phyloP scores from a whole-genome alignment of 2,113 vertebrate genomes.

The Tachysurus fulvidraco region DNA sequence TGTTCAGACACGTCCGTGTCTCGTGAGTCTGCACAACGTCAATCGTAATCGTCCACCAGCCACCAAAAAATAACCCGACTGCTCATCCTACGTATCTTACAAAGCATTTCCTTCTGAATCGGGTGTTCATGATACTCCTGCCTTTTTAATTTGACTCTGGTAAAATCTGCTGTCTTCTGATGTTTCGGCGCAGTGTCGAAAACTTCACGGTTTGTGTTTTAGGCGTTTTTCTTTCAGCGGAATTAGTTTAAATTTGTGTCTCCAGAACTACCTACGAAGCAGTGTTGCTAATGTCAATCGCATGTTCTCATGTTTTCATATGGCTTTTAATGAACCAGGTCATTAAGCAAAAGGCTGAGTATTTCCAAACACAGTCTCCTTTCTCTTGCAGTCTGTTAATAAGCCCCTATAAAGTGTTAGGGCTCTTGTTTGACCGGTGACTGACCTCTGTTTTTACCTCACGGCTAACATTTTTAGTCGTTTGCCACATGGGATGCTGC shows the following conservation, averaged over 20 bases:
- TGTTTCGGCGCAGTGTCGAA: no score
- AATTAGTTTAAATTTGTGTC: neutral
- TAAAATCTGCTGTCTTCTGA: neutral
- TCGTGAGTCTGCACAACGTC: constrained; percentile 16
- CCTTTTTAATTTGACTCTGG: neutral
- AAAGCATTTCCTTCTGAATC: neutral
- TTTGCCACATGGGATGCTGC: constrained; percentile 54
- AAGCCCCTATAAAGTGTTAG: constrained; percentile 45
- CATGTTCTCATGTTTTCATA: constrained; percentile 17
- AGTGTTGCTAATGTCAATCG: neutral
- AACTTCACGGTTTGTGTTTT: neutral
- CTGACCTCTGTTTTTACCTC: constrained; percentile 55
- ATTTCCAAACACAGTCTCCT: constrained; percentile 30
- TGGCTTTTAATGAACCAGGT: constrained; percentile 41
- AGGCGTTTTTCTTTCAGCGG: neutral
- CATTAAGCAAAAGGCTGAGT: constrained; percentile 49
- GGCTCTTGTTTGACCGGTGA: constrained; percentile 49
- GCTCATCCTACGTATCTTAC: neutral
- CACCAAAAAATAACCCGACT: neutral
- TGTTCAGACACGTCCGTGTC: constrained; percentile 53
- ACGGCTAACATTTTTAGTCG: constrained; percentile 38
- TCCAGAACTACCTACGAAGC: neutral
- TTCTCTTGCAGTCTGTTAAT: constrained; percentile 42
- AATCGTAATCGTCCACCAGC: neutral
- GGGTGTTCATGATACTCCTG: neutral